A percentile compares a stretch with the other conserved stretches of the same genome.
These are phyloP conservation scores for Aulostomus chinensis DNA, from an alignment of 2,797 vertebrate genomes.

Conservation along the genomic window DNA sequence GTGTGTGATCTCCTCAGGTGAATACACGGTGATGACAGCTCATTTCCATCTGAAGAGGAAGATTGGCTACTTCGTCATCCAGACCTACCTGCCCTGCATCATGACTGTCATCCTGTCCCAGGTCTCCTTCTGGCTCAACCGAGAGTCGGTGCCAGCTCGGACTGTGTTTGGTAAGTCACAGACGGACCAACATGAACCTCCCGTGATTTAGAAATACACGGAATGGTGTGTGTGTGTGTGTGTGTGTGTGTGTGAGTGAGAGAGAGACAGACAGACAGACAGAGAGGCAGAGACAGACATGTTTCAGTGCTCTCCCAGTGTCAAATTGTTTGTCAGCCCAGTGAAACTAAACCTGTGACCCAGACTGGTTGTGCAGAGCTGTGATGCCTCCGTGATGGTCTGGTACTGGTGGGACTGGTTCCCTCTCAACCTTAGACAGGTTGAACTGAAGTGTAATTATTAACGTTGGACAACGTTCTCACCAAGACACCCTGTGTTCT, in stretches of 20 bases:
- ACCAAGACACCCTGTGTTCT: no score
- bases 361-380: slow-evolving; percentile 4
- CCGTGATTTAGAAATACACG: no score
- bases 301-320: slow-evolving; percentile 16
- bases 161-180: slow-evolving; percentile 93
- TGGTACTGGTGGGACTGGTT: no score
- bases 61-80: slow-evolving; percentile 99
- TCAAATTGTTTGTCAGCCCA: slow-evolving; percentile 28
- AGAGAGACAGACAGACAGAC: slow-evolving; percentile 8
- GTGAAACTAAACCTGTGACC: slow-evolving; percentile 45
- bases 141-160: slow-evolving; percentile 96
- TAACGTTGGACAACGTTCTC: no score
- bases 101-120: slow-evolving; percentile 99
- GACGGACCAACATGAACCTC: no score
- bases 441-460: not conserved
- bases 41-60: slow-evolving; percentile 99
- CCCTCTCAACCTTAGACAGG: no score
- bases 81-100: slow-evolving; percentile 98
- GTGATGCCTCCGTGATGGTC: no score
- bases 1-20: slow-evolving; percentile 85
- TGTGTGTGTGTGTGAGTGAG: no score
- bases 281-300: not conserved
- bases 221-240: no score
- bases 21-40: slow-evolving; percentile 99
- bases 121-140: slow-evolving; percentile 99